Evolutionary conservation across 2,113 vertebrate genomes (phyloP), one percentile per base, ranked within the genome.

Genomic region (Calyptommatus sinebrachiatus): DNA sequence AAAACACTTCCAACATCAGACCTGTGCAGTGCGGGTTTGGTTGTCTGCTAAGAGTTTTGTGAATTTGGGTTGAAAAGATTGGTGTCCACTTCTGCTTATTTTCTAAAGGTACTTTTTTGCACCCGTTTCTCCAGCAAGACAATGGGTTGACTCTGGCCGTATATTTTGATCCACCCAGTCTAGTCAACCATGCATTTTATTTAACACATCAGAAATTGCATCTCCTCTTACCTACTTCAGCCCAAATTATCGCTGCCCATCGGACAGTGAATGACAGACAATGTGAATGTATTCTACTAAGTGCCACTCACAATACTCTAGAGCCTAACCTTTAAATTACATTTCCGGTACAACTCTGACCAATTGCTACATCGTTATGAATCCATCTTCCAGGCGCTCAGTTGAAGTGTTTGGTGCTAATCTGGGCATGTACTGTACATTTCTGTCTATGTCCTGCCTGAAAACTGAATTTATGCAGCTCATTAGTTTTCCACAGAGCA

Each of bases 181-280:
- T 24, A 48, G 60, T 48, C 77, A 63, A 20, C 22, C 69, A 46
- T 79, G 67, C 60, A 60, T 71, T 79, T 71, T 53, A 78, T 71
- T 71, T 71, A 45, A 71, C 12, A 20, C 62, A 60, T 48, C n/a
- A 45, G 46, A 71, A 28, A 71, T 72, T 57, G 57, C 14, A 71
- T 63, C 41, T 62, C 61, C 46, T 62, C 68, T 68, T 28, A 71
- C 53, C 6, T 26, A 46, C 35, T 71, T n/a, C 41, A 71, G 3
- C 26, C 35, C 12, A 12, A 21, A 41, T 63, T 45, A 78, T 78
- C 53, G 28, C 26, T 46, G 41, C 9, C n/a, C 57, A 79, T 77
- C 57, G 71, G 77, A 71, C 77, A 79, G 69, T 63, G 69, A 79
- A 16, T 71, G 68, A 78, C 68, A 62, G 68, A 62, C 21, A 24